Percentiles rank a stretch among this genome's conserved stretches.
Conservation (phyloP, 2,797 vertebrate species). For the Protonibea diacanthus region DNA sequence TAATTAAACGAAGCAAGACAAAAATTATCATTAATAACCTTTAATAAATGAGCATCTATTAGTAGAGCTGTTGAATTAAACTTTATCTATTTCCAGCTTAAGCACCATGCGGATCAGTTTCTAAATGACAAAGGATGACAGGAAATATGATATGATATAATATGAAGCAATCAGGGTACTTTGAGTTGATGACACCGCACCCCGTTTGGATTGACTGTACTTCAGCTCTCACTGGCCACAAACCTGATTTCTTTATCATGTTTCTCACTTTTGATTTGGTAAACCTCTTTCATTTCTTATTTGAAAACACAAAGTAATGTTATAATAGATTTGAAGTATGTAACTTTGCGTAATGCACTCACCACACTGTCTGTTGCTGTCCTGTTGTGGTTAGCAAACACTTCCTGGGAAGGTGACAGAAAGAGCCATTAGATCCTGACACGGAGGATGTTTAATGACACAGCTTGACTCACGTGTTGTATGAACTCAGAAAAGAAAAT, state of each 20-base stretch:
- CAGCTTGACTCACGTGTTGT: neutral
- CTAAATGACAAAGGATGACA: neutral
- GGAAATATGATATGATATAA: neutral
- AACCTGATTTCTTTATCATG: neutral
- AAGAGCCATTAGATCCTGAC: neutral
- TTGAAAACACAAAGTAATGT: neutral
- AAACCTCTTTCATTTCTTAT: neutral
- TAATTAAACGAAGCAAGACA: no score
- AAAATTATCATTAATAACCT: no score
- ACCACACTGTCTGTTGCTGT: slow-evolving; percentile 51
- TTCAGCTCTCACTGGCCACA: neutral
- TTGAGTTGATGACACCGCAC: neutral
- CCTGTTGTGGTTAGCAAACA: slow-evolving; percentile 70
- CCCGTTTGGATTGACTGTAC: neutral
- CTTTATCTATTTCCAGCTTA: no score
- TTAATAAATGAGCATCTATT: no score
- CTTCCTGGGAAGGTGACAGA: slow-evolving; percentile 69
- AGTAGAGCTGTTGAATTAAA: no score
- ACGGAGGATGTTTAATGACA: neutral
- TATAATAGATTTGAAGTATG: neutral
- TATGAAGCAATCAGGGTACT: no score
- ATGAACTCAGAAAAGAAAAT: no score
- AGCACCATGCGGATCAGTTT: neutral
- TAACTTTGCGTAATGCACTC: no score
- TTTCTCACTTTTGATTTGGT: slow-evolving; percentile 47